Base-by-base conservation (phyloP, 2,113 vertebrate genomes). In the Hypanus sabinus region DNA sequence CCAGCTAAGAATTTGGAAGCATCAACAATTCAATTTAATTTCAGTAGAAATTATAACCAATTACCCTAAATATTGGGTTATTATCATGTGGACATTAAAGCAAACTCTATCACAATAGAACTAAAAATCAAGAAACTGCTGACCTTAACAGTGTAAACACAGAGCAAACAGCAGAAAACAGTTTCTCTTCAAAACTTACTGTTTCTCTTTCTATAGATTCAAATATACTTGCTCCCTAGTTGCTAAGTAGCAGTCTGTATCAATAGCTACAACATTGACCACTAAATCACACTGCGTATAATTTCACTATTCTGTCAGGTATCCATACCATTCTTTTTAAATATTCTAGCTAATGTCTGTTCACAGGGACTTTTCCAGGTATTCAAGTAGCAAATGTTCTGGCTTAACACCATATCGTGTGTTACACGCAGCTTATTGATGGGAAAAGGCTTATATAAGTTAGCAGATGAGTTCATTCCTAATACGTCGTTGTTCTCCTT, bases 301-400 rank as follows among this genome's bases (percentile, higher is more conserved):
- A 87, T n/a, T 87, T n/a, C 12, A 65, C 57, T 18, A 20, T 33
- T 33, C 16, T 30, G 2, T 46, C 22, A 93, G 10, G 94, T 36
- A 93, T 95, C 95, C 94, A 94, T 94, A 95, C 94, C 94, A 87
- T 73, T 95, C 94, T 20, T 94, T 94, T 95, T 94, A 95, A 95
- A 95, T 91, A 93, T 93, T 93, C 95, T 95, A 94, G 95, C 94
- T 94, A 94, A n/a, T 94, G 94, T 94, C 94, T 94, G 95, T 94
- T 95, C 95, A 93, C 79, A 94, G 94, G 94, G 94, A 83, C 94
- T 95, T 94, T 96, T 96, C 96, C 96, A 96, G 87, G 94, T n/a
- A 94, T 95, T 95, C 92, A 95, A 6, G 38, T 95, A 95, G 94
- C 94, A 94, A 71, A 94, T 6, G 62, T 94, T 96, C 94, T 95